A percentile compares a stretch with the other conserved stretches of the same genome.
Conservation (phyloP, 1,140 invertebrate species). For the Dendroctonus ponderosae region DNA sequence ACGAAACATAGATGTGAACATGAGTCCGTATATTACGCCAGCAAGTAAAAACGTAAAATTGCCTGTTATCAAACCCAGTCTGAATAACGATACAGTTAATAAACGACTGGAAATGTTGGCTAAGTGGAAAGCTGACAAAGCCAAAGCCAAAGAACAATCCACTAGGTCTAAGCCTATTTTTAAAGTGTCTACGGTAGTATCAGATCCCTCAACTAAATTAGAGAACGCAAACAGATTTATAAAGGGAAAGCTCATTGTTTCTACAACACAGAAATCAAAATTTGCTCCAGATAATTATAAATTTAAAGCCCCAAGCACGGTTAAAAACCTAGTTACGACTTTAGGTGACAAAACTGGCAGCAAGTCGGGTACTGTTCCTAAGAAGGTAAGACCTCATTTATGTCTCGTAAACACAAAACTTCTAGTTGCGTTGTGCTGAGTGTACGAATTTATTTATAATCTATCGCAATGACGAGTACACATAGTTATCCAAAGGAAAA, state of each 20-base stretch:
- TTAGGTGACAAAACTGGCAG: too few species aligned
- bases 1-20: too few species aligned
- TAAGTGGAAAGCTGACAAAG: conserved; percentile 39
- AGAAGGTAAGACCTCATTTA: too few species aligned
- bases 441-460: too few species aligned
- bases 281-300: conserved; percentile 38
- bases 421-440: too few species aligned
- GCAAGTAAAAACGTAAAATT: too few species aligned
- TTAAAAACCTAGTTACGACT: neutral
- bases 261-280: conserved; percentile 7
- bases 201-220: conserved; percentile 19
- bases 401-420: too few species aligned
- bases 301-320: conserved; percentile 34
- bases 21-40: too few species aligned
- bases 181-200: conserved; percentile 35
- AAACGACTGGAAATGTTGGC: conserved; percentile 35
- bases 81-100: conserved; percentile 7
- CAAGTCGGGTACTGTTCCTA: too few species aligned
- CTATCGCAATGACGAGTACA: too few species aligned
- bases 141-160: conserved; percentile 24
- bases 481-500: too few species aligned
- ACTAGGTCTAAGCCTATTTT: conserved; percentile 38
- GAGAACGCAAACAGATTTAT: conserved; percentile 34
- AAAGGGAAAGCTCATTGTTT: conserved; percentile 32
- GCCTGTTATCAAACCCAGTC: conserved; percentile 1